phyloP scores from a whole-genome alignment of 2,797 vertebrate genomes.

The Anguilla pacifica region DNA sequence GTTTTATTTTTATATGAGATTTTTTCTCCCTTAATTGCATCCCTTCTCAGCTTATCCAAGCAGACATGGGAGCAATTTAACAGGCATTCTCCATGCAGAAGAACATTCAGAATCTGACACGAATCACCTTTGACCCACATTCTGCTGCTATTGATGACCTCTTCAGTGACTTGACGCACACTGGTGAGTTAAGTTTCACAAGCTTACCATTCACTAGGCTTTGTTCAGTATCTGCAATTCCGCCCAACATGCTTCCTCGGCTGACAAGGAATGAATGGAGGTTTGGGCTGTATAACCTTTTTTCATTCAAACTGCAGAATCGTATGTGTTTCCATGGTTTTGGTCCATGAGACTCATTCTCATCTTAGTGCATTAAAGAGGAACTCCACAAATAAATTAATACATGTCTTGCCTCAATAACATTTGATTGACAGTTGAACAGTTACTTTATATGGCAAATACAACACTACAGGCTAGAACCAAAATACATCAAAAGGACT shows the following conservation, averaged over 20 bases:
- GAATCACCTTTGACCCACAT: slow-evolving; percentile 86
- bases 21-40: slow-evolving; percentile 76
- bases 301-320: not conserved
- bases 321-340: not conserved
- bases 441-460: too few relatives aligned
- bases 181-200: slow-evolving; percentile 75
- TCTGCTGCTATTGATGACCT: slow-evolving; percentile 85
- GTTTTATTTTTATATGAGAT: not conserved
- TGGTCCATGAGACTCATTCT: too few relatives aligned
- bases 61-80: slow-evolving; percentile 88
- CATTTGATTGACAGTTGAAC: too few relatives aligned
- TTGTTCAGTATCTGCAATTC: slow-evolving; percentile 20
- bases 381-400: too few relatives aligned
- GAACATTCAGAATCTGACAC: slow-evolving; percentile 92
- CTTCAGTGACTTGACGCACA: slow-evolving; percentile 85
- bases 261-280: not conserved
- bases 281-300: not conserved
- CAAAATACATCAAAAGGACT: too few relatives aligned
- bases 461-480: too few relatives aligned
- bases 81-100: slow-evolving; percentile 89
- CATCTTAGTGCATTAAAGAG: too few relatives aligned
- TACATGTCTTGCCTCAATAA: too few relatives aligned
- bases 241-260: slow-evolving; percentile 1
- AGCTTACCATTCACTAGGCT: not conserved
- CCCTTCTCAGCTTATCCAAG: slow-evolving; percentile 85